phyloP scores from a whole-genome alignment of 1,140 invertebrate species.

The Drosophila kikkawai region DNA sequence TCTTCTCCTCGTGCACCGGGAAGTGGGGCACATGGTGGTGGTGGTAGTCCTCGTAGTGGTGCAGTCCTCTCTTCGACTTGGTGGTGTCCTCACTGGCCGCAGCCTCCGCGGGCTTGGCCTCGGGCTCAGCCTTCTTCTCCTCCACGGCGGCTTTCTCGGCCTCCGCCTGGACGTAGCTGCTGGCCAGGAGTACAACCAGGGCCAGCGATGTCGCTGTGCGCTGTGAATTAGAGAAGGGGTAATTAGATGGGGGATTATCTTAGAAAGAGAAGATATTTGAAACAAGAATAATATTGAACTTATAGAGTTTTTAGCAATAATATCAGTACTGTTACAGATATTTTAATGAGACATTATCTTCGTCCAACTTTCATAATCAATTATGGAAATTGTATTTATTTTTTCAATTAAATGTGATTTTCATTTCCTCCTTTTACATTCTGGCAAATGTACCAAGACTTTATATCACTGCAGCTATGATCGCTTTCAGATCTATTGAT shows the following conservation, averaged over 20 bases:
- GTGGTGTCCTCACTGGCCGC: slow-evolving; percentile 86
- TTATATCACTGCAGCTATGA: not conserved
- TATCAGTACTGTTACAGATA: not conserved
- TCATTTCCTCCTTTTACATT: not conserved
- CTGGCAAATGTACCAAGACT: not conserved
- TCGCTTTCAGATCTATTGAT: not conserved
- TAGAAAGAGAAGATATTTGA: not conserved
- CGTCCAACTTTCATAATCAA: not conserved
- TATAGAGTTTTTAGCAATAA: not conserved
- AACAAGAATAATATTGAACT: not conserved
- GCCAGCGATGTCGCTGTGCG: slow-evolving; percentile 85
- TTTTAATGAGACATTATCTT: not conserved
- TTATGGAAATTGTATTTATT: not conserved
- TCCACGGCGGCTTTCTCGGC: slow-evolving; percentile 85
- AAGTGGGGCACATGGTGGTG: slow-evolving; percentile 79
- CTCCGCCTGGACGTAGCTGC: slow-evolving; percentile 82
- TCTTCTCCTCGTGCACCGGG: slow-evolving; percentile 87
- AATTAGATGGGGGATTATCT: not conserved
- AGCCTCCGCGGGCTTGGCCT: slow-evolving; percentile 84
- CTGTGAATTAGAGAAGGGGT: slow-evolving; percentile 49
- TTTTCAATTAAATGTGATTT: not conserved
- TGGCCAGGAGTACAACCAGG: slow-evolving; percentile 85
- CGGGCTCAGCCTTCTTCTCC: slow-evolving; percentile 83
- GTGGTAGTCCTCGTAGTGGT: slow-evolving; percentile 86
- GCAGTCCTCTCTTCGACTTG: slow-evolving; percentile 89